phyloP scores from a whole-genome alignment of 2,888 invertebrate genomes.

The Coelopa pilipes region DNA sequence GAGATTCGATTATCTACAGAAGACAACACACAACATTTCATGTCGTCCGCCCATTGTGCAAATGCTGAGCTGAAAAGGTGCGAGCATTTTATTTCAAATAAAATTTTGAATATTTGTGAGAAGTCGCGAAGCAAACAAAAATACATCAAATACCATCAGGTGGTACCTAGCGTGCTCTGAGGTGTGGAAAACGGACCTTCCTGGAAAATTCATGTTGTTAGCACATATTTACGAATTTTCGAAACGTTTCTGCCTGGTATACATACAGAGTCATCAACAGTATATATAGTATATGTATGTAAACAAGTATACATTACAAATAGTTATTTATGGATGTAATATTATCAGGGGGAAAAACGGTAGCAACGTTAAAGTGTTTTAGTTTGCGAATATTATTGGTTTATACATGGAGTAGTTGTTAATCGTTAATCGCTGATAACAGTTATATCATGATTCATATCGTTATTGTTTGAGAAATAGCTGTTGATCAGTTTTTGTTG shows the following conservation, averaged over 20 bases:
- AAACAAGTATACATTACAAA: conserved; percentile 21
- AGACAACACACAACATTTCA: neutral
- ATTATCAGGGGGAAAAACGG: conserved; percentile 5
- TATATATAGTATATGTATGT: conserved; percentile 3
- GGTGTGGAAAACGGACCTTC: neutral
- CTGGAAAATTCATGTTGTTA: neutral
- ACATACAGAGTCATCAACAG: neutral
- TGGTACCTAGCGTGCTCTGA: neutral
- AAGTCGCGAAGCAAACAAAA: too few relatives aligned
- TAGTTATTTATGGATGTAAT: neutral
- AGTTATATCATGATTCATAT: too few relatives aligned
- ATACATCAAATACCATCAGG: neutral
- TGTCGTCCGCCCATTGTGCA: neutral
- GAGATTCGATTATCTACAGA: too few relatives aligned
- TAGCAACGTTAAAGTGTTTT: neutral
- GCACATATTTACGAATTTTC: neutral
- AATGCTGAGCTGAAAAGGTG: too few relatives aligned
- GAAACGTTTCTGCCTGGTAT: neutral
- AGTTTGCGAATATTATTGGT: neutral
- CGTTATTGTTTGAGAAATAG: too few relatives aligned
- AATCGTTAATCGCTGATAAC: neutral
- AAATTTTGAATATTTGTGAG: too few relatives aligned
- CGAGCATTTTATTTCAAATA: too few relatives aligned
- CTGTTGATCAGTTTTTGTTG: too few relatives aligned
- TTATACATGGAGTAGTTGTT: conserved; percentile 22